Conservation (phyloP, 2,888 invertebrate genomes). For the Drosophila affinis region DNA sequence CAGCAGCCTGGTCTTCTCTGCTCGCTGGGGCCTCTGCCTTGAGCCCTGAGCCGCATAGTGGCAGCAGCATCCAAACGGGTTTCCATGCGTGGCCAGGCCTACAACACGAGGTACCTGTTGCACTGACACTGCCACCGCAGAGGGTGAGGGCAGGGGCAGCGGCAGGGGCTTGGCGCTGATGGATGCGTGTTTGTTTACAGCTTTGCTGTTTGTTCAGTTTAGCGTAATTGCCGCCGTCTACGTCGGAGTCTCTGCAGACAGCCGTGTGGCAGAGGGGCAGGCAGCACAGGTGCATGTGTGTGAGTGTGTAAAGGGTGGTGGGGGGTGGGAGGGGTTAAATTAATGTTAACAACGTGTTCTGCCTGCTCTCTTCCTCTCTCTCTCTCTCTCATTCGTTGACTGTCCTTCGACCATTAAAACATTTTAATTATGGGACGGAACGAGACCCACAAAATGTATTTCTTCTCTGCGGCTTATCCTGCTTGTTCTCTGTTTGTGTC, state of each 20-base stretch:
- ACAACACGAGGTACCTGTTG: constrained; percentile 30
- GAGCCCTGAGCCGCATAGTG: no score
- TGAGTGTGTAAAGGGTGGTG: neutral
- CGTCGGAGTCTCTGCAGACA: constrained; percentile 21
- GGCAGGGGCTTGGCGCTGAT: constrained; percentile 52
- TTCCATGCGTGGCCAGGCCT: constrained; percentile 25
- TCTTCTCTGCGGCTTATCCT: constrained; percentile 18
- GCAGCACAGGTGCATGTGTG: neutral
- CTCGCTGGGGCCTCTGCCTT: no score
- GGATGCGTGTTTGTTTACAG: constrained; percentile 80
- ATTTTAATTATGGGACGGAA: constrained; percentile 78
- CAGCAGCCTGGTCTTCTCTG: no score
- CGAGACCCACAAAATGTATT: constrained; percentile 50
- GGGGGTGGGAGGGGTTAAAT: constrained; percentile 69
- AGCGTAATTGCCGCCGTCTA: constrained; percentile 78
- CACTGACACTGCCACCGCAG: neutral
- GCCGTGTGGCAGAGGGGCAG: constrained; percentile 27
- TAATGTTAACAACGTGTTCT: constrained; percentile 82
- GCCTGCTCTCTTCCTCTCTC: constrained; percentile 22
- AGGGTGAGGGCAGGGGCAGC: neutral
- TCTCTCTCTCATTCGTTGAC: neutral
- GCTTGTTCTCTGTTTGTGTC: constrained; percentile 6
- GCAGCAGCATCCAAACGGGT: constrained; percentile 24
- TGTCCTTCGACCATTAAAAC: constrained; percentile 61
- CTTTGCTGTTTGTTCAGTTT: constrained; percentile 82